Evolutionary conservation across 2,797 vertebrate species (phyloP).

Genomic region (Brachymystax lenok): DNA sequence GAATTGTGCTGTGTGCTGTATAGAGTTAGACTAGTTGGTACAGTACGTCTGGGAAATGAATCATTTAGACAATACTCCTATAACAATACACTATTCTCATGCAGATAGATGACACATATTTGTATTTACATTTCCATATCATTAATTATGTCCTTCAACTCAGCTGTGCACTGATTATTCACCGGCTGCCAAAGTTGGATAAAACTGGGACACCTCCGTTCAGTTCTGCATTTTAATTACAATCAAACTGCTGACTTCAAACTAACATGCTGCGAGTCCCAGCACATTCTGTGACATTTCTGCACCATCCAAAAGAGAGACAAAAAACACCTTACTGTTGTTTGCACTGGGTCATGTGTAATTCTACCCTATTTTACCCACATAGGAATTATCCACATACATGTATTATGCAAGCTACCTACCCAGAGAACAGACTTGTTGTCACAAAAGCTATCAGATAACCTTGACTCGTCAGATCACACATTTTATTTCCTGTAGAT

Average conservation of each 20-base stretch:
- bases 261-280: conserved; percentile 43
- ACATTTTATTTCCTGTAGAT: neutral
- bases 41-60: conserved; percentile 24
- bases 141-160: conserved; percentile 56
- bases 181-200: conserved; percentile 35
- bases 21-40: too few relatives aligned
- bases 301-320: conserved; percentile 8
- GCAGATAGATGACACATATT: conserved; percentile 38
- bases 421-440: neutral
- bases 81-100: conserved; percentile 3
- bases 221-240: conserved; percentile 55
- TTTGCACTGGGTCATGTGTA: conserved; percentile 32
- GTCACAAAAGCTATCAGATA: neutral
- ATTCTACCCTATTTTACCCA: neutral
- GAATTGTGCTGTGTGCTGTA: too few relatives aligned
- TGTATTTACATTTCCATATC: conserved; percentile 22
- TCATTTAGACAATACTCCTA: conserved; percentile 33
- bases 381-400: neutral
- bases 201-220: conserved; percentile 47
- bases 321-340: conserved; percentile 21
- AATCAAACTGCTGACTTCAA: conserved; percentile 57
- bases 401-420: neutral
- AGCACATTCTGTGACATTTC: conserved; percentile 43
- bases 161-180: conserved; percentile 23
- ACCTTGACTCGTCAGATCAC: conserved; percentile 5